Evolutionary conservation across 2,888 invertebrate species (phyloP).

Genomic region (Phlogophora meticulosa): DNA sequence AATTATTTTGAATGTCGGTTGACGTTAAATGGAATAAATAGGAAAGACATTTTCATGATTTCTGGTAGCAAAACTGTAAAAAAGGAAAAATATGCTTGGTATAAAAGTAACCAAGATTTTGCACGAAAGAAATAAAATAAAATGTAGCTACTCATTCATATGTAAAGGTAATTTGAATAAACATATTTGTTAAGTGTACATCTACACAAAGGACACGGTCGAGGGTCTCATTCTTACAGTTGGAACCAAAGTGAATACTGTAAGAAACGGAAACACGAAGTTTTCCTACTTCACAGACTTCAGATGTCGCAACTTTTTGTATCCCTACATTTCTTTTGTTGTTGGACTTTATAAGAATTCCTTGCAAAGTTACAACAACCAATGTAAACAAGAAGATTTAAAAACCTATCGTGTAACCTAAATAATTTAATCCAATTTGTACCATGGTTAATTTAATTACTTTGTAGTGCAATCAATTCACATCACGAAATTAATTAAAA

Average conservation of each 20-base stretch:
- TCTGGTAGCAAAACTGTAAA: background rate
- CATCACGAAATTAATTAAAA: conserved; percentile 53
- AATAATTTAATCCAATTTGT: conserved; percentile 38
- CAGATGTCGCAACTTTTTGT: conserved; percentile 41
- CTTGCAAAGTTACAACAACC: conserved; percentile 19
- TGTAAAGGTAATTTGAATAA: conserved; percentile 34
- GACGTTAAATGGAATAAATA: no score
- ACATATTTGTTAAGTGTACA: conserved; percentile 24
- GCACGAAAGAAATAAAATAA: conserved; percentile 14
- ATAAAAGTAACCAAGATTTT: conserved; percentile 21
- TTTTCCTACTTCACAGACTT: conserved; percentile 34
- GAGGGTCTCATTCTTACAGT: conserved; percentile 15
- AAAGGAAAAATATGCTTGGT: background rate
- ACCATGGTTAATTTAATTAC: conserved; percentile 47
- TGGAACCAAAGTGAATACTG: conserved; percentile 12
- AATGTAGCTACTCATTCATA: conserved; percentile 3
- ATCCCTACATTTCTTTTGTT: conserved; percentile 31
- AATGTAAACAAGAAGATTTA: conserved; percentile 21
- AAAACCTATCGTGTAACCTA: conserved; percentile 27
- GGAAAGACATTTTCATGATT: conserved; percentile 3
- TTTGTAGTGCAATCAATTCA: conserved; percentile 54
- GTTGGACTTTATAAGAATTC: conserved; percentile 29
- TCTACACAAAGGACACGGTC: conserved; percentile 13
- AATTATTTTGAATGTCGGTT: no score
- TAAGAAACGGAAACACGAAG: conserved; percentile 26